These are phyloP conservation scores for Channa striata DNA, from an alignment of 2,797 vertebrate species.

Conservation along the genomic window DNA sequence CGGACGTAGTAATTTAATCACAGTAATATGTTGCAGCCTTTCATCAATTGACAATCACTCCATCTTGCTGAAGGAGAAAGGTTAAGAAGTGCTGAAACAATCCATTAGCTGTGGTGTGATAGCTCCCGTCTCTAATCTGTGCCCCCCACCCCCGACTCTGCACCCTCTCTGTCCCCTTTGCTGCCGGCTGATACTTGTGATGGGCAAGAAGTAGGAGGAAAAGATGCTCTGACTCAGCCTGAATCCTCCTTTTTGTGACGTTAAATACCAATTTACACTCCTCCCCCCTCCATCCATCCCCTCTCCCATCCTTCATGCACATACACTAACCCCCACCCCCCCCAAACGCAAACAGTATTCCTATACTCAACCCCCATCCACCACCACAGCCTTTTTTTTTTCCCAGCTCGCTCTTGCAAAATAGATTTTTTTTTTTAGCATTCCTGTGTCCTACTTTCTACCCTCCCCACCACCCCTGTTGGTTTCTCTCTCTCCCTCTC, in stretches of 20 bases:
- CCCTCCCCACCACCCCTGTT: neutral
- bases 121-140: conserved; percentile 52
- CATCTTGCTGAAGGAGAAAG: conserved; percentile 36
- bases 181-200: conserved; percentile 66
- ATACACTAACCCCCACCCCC: neutral
- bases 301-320: conserved; percentile 20
- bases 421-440: conserved; percentile 50
- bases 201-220: conserved; percentile 70
- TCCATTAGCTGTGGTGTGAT: conserved; percentile 49
- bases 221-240: conserved; percentile 72
- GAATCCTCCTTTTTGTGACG: conserved; percentile 69
- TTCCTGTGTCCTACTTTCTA: conserved; percentile 67
- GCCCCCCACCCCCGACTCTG: conserved; percentile 19
- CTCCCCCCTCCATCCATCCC: conserved; percentile 17
- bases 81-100: conserved; percentile 59
- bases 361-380: conserved; percentile 4
- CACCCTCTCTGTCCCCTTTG: conserved; percentile 35
- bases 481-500: conserved; percentile 15
- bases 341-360: conserved; percentile 23
- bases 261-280: conserved; percentile 72
- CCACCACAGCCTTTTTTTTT: neutral
- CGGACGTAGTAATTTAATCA: conserved; percentile 43
- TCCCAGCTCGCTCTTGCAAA: conserved; percentile 33
- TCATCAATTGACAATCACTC: conserved; percentile 19
- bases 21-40: conserved; percentile 17